Base-by-base conservation (phyloP, 2,113 vertebrate genomes). In the Barnardius zonarius region DNA sequence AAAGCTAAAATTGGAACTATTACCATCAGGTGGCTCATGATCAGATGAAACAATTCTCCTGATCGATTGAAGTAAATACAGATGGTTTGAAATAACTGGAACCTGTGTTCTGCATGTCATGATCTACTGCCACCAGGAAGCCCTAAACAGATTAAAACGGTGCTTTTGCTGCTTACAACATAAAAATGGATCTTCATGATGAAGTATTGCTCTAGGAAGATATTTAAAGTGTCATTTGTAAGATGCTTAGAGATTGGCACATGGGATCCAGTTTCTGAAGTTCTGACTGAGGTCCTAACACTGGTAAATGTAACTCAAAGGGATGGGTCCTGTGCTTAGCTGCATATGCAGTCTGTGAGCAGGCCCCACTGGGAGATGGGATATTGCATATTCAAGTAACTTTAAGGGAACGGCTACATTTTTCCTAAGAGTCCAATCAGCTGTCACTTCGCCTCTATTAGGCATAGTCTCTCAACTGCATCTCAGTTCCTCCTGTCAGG, bases 91-190 rank as follows among this genome's bases (percentile, higher is more conserved):
- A 88, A 46, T 55, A 91, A 83, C 64, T 70, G 25, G 14, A 91
- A 67, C 6, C 28, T 19, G 24, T 55, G 11, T n/a, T 70, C 35
- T 11, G 57, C 8, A 14, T 55, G 15, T 33, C 35, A 33, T n/a
- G 28, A 69, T n/a, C 25, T 83, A 46, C 25, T 30, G 33, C 59
- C 51, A 85, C 30, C 30, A 43, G n/a, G 31, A 75, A 85, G 57
- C 13, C n/a, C n/a, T 0, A 1, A 24, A 70, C 12, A 7, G 24
- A 57, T 41, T 84, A 25, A 83, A 88, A 52, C 0, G 0, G 30
- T 59, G 33, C 48, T 35, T 70, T 52, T 52, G 39, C 23, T 77
- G 44, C 59, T 80, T 64, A 44, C 31, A 76, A 64, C 17, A 83
- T 31, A 63, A 70, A 75, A 90, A 79, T 35, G 41, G 10, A 33